These are phyloP conservation scores for Agrypnus murinus DNA, from an alignment of 2,888 invertebrate genomes.

Conservation along the genomic window DNA sequence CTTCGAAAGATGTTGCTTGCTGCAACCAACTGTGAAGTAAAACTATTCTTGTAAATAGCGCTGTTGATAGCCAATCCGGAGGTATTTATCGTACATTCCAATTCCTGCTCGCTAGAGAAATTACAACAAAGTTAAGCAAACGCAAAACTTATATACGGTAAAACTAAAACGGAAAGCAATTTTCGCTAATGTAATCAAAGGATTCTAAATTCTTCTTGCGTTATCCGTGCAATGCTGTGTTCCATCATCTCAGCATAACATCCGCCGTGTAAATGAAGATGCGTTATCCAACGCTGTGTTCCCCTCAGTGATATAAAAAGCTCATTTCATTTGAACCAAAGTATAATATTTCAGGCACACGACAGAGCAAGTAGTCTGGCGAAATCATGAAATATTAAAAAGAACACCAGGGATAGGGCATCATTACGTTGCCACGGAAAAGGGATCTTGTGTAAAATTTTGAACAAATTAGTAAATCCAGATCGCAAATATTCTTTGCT, in stretches of 20 bases:
- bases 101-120: neutral
- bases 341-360: constrained; percentile 55
- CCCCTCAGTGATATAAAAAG: constrained; percentile 52
- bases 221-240: constrained; percentile 39
- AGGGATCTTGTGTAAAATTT: constrained; percentile 35
- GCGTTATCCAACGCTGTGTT: constrained; percentile 45
- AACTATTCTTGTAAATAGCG: constrained; percentile 17
- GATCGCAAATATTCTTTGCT: constrained; percentile 21
- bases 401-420: constrained; percentile 43
- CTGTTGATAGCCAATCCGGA: neutral
- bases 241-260: constrained; percentile 48
- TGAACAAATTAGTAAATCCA: constrained; percentile 35
- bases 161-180: constrained; percentile 15
- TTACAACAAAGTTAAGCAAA: neutral
- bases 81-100: constrained; percentile 14
- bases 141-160: neutral
- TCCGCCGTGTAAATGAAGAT: constrained; percentile 52
- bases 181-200: constrained; percentile 27
- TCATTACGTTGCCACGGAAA: constrained; percentile 38
- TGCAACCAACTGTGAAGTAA: constrained; percentile 21
- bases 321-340: constrained; percentile 57
- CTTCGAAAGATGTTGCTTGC: constrained; percentile 1
- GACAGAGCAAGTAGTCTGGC: constrained; percentile 53
- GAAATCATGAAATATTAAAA: constrained; percentile 57
- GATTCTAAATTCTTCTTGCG: constrained; percentile 32